Base-by-base conservation (phyloP, 2,113 vertebrate species). In the Phrynocephalus versicolor region DNA sequence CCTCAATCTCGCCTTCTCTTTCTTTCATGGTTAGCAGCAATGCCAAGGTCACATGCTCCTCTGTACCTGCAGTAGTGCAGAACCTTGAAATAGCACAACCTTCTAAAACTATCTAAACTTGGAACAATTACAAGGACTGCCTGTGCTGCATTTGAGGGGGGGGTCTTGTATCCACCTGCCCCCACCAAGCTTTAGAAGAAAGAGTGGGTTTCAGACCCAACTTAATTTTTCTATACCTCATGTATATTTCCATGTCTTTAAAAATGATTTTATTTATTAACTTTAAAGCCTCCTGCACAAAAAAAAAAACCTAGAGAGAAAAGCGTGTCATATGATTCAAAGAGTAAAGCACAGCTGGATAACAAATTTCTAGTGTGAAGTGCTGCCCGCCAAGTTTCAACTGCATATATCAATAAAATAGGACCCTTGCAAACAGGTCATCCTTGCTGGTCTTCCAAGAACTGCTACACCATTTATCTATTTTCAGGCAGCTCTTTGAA, bases 401-500 rank as follows among this genome's bases (percentile, higher is more conserved):
- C 78, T 74, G 84, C 69, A 81, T 74, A 86, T 74, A 81, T 86
- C 84, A 81, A 81, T 86, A 86, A 81, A 86, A 55, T 30, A 81
- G 78, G 58, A 72, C 39, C 58, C 84, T 92, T 88, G 64, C 87
- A 92, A 91, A 92, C 84, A 90, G 72, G 57, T 83, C 85, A 83
- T 69, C 58, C 85, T 91, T 85, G 58, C 57, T 72, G 69, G 37
- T 79, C 69, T 88, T 92, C 92, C 83, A 79, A 87, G 89, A 85
- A 87, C 84, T 84, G 58, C 90, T 86, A 84, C 16, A 85, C 35
- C 72, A 87, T 92, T 93, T 87, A 89, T 91, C 91, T 92, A 72
- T 94, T 91, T 93, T 87, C 55, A 92, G 88, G 80, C 89, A 86
- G 21, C 25, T 51, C 79, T 94, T 94, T 94, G 78, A 93, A 89